Evolutionary conservation across 30 jellyfish, hydroid and myxozoan genomes (phyloP), one percentile per base, ranked within the genome.

Genomic region (Aurelia coerulea): DNA sequence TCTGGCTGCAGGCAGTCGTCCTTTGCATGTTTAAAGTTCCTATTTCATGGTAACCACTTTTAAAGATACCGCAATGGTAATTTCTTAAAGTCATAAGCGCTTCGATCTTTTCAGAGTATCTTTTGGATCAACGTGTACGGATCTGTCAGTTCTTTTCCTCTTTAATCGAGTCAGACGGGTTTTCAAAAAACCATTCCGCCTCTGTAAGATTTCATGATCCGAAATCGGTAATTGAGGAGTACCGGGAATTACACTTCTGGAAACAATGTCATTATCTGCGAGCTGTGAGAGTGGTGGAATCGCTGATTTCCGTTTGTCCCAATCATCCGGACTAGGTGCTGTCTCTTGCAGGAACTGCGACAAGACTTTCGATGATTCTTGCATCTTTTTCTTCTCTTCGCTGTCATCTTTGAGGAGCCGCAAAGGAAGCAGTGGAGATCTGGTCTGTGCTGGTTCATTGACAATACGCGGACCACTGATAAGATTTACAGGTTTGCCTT

Each of bases 291-390:
- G 31, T 31, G 53, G 41, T 0, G 97, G 91, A 8, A 82, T 65
- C n/a, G 29, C 53, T 37, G 97, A 89, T 18, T 90, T 82, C 1
- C 94, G 85, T 60, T 82, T 74, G 42, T 81, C 97, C 97, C 97
- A 90, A 10, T 68, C 87, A 14, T 8, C 83, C 41, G 88, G 53
- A 9, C 29, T 63, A 13, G 23, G 68, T 18, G 96, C 83, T 23
- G 81, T 71, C 49, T 79, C 96, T 32, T 75, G 35, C 34, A 88
- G 73, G n/a, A 78, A 71, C 19, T 88, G 73, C 0, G 89, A 52
- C 46, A 79, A 65, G 16, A 75, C 71, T 59, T 58, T 79, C 2
- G 89, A 88, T 33, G 96, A 77, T 39, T 79, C 91, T 53, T 35
- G 42, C 19, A 65, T 83, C 70, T 42, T 71, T 78, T n/a, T 81